Evolutionary conservation across 2,113 vertebrate species (phyloP).

Genomic region (Cavia aperea): DNA sequence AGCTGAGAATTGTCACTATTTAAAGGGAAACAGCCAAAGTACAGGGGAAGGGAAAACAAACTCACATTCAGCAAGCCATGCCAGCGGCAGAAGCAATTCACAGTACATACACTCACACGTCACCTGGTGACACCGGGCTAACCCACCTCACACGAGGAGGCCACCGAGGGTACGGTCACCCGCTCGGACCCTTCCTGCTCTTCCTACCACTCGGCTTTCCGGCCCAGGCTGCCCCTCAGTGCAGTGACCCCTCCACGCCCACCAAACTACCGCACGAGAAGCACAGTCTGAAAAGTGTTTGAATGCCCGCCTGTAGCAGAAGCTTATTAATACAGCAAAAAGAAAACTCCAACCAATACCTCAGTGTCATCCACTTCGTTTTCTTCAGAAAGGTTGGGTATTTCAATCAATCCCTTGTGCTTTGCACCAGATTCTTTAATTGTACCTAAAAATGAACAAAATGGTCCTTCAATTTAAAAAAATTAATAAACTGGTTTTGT

Average conservation of each 20-base stretch:
- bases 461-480: slow-evolving; percentile 57
- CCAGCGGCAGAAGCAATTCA: background rate
- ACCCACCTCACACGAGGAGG: rapidly evolving
- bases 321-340: background rate
- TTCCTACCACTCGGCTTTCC: background rate
- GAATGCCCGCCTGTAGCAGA: background rate
- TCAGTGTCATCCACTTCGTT: slow-evolving; percentile 78
- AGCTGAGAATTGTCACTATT: background rate
- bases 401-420: slow-evolving; percentile 77
- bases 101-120: rapidly evolving
- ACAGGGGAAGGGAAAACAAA: background rate
- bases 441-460: slow-evolving; percentile 76
- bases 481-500: background rate
- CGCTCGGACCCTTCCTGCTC: background rate
- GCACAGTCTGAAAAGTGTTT: background rate
- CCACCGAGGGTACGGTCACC: background rate
- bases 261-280: background rate
- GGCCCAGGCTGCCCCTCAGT: background rate
- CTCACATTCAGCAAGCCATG: background rate
- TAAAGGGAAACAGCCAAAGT: background rate
- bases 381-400: slow-evolving; percentile 79
- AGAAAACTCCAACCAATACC: slow-evolving; percentile 54
- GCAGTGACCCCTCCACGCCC: background rate
- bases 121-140: background rate
- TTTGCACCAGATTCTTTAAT: slow-evolving; percentile 76